A percentile compares a stretch with the other conserved stretches of the same genome.
phyloP scores from a whole-genome alignment of 2,797 vertebrate species.

The Hyperoplus lanceolatus region DNA sequence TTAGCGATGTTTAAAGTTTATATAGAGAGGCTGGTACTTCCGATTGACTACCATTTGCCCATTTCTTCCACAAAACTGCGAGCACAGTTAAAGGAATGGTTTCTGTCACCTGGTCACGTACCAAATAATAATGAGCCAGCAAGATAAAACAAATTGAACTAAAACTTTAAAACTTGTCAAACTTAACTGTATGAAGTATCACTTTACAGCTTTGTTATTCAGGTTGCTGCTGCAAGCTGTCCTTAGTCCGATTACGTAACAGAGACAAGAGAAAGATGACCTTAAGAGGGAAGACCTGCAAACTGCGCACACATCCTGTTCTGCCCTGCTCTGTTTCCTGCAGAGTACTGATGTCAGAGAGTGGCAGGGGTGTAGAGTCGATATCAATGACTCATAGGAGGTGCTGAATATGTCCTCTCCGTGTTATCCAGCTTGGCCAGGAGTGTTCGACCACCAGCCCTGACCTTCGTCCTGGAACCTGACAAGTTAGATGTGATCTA shows the following conservation, averaged over 20 bases:
- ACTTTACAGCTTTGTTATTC: constrained; percentile 33
- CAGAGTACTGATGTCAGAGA: constrained; percentile 73
- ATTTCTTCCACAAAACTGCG: no score
- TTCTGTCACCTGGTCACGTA: no score
- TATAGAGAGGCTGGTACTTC: no score
- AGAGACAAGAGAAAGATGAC: constrained; percentile 61
- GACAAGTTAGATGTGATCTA: constrained; percentile 55
- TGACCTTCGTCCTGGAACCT: constrained; percentile 66
- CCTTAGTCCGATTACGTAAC: constrained; percentile 66
- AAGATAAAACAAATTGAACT: no score
- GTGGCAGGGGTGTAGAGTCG: constrained; percentile 27
- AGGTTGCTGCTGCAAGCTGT: constrained; percentile 54
- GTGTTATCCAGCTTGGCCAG: constrained; percentile 56
- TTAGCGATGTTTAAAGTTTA: no score
- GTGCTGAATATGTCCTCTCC: constrained; percentile 57
- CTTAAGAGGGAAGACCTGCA: constrained; percentile 61
- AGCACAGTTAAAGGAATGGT: no score
- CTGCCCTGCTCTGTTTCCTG: constrained; percentile 80
- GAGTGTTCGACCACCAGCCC: constrained; percentile 51
- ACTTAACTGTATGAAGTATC: constrained; percentile 1
- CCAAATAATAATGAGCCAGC: no score
- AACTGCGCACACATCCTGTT: constrained; percentile 75
- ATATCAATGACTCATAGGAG: constrained; percentile 52
- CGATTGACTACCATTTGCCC: no score
- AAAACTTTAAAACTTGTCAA: no score